Conservation (phyloP, 2,797 vertebrate species). For the Pipistrellus kuhlii region DNA sequence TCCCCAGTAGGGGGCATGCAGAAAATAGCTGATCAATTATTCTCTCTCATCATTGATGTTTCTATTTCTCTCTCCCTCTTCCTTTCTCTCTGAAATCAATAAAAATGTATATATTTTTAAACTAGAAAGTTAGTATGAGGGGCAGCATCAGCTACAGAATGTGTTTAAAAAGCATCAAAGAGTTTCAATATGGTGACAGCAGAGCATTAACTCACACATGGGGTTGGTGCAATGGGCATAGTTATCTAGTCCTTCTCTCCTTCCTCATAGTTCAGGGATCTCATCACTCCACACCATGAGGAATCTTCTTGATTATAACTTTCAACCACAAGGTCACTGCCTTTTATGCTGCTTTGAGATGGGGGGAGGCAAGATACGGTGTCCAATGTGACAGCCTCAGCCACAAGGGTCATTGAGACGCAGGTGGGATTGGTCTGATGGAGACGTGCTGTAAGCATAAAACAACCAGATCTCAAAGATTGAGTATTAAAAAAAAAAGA, state of each 20-base stretch:
- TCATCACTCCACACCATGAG: background rate
- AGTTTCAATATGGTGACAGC: background rate
- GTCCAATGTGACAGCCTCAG: background rate
- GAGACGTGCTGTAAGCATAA: background rate
- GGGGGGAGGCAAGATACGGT: background rate
- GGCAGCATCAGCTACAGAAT: background rate
- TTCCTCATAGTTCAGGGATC: background rate
- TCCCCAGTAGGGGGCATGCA: too few relatives aligned
- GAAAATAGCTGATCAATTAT: too few relatives aligned
- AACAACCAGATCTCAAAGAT: background rate
- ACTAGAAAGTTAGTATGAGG: background rate
- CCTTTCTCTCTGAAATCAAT: too few relatives aligned
- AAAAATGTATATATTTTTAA: background rate
- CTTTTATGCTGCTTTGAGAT: background rate
- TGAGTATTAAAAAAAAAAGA: background rate
- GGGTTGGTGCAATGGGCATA: fast-evolving
- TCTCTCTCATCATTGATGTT: too few relatives aligned
- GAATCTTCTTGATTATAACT: background rate
- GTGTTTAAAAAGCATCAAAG: background rate
- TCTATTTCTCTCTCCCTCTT: too few relatives aligned
- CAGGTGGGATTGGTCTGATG: background rate
- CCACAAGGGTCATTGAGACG: fast-evolving
- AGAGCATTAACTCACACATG: background rate
- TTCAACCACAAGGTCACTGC: background rate
- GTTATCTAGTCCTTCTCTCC: background rate